Evolutionary conservation across 2,888 invertebrate species (phyloP).

Genomic region (Clivina fossor): DNA sequence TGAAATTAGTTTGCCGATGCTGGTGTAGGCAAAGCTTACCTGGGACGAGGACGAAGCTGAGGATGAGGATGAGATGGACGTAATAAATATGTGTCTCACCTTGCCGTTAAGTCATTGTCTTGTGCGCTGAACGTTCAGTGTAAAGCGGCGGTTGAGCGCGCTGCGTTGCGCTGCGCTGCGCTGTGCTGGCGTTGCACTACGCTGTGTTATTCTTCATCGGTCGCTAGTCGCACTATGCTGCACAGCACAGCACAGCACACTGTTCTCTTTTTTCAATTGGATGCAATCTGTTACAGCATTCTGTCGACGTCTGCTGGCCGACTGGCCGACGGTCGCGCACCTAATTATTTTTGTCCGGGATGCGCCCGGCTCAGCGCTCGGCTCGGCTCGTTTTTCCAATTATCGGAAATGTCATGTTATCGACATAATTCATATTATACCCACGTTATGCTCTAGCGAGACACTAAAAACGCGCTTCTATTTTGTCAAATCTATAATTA

Average conservation of each 20-base stretch:
- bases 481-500: too few species aligned
- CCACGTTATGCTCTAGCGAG: conserved; percentile 4
- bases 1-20: conserved; percentile 49
- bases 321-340: conserved; percentile 33
- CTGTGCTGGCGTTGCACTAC: conserved; percentile 4
- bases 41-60: too few species aligned
- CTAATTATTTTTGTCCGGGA: conserved; percentile 33
- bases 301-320: conserved; percentile 33
- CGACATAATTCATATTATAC: conserved; percentile 30
- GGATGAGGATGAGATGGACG: conserved; percentile 45
- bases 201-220: neutral
- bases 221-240: neutral
- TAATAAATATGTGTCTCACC: conserved; percentile 37
- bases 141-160: too few species aligned
- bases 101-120: conserved; percentile 35
- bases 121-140: too few species aligned
- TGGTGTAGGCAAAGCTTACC: conserved; percentile 45
- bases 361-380: conserved; percentile 27
- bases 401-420: conserved; percentile 33
- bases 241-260: neutral
- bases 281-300: conserved; percentile 33
- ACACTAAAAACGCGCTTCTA: neutral
- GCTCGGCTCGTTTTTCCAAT: too few species aligned
- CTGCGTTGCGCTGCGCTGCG: conserved; percentile 23
- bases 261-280: conserved; percentile 32